Percentiles rank a stretch among this genome's conserved stretches.
phyloP scores from a whole-genome alignment of 2,888 invertebrate genomes.

The Abrostola triplasia region DNA sequence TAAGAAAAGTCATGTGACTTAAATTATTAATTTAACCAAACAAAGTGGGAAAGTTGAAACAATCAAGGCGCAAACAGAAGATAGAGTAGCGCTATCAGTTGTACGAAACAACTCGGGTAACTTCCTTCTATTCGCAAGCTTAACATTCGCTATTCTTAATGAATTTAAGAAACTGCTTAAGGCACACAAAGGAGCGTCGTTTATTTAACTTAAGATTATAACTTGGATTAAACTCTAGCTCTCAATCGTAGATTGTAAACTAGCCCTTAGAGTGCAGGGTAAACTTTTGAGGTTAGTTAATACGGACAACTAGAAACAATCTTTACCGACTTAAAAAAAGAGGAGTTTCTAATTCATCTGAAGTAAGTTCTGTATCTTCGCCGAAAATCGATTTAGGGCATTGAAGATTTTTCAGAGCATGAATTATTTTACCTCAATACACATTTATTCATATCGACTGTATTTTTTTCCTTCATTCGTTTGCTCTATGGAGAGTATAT shows the following conservation, averaged over 20 bases:
- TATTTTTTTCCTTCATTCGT: no score
- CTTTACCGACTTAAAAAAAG: no score
- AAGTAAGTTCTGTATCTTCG: no score
- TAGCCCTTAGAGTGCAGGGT: no score
- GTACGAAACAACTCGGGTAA: conserved; percentile 58
- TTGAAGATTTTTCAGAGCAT: no score
- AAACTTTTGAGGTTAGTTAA: no score
- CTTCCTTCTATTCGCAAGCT: conserved; percentile 59
- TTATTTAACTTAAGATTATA: conserved; percentile 51
- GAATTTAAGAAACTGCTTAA: conserved; percentile 64
- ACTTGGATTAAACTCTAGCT: conserved; percentile 23
- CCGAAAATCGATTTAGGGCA: no score
- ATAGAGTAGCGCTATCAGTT: conserved; percentile 65
- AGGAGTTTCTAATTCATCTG: no score
- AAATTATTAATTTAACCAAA: conserved; percentile 57
- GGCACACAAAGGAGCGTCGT: conserved; percentile 46
- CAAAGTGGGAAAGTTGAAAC: conserved; percentile 51
- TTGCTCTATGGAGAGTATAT: background rate
- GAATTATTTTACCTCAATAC: no score
- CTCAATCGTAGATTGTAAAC: background rate
- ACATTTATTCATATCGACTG: no score
- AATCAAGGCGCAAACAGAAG: conserved; percentile 52
- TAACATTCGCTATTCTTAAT: conserved; percentile 67
- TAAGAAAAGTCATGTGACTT: conserved; percentile 48
- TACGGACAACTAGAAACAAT: no score